A percentile compares a stretch with the other conserved stretches of the same genome.
phyloP scores from a whole-genome alignment of 2,888 invertebrate genomes.

The Nipponacmea schrenckii region DNA sequence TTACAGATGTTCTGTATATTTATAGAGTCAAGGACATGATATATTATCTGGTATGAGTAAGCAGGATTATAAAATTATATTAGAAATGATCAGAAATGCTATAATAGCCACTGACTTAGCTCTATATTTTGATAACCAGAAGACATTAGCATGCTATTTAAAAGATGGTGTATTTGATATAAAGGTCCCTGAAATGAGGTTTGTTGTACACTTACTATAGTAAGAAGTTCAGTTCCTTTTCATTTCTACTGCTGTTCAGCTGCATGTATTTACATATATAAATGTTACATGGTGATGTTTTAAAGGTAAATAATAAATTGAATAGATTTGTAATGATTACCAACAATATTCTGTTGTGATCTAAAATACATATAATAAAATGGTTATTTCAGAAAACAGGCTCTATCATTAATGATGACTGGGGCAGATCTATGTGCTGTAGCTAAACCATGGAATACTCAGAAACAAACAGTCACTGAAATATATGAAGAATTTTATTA shows the following conservation, averaged over 20 bases:
- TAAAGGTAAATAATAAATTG: no score
- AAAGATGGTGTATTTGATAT: constrained; percentile 34
- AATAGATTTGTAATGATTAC: no score
- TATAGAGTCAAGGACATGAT: constrained; percentile 46
- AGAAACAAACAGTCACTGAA: constrained; percentile 33
- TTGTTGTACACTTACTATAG: neutral
- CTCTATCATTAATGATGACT: constrained; percentile 49
- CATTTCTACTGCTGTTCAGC: no score
- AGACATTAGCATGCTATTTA: constrained; percentile 31
- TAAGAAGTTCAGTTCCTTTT: no score
- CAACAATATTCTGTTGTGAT: no score
- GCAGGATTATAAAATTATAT: constrained; percentile 41
- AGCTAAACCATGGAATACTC: constrained; percentile 49
- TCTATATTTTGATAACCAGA: constrained; percentile 46
- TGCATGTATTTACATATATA: no score
- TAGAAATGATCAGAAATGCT: constrained; percentile 41
- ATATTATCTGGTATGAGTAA: constrained; percentile 46
- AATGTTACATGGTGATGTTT: no score
- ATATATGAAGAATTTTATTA: constrained; percentile 56
- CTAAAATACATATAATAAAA: no score
- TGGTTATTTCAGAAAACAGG: neutral
- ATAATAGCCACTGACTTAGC: constrained; percentile 56
- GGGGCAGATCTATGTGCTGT: constrained; percentile 51
- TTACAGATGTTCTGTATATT: no score
- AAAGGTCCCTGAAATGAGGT: constrained; percentile 24